Evolutionary conservation across 1,140 invertebrate genomes (phyloP).

Genomic region (Drosophila paulistorum): DNA sequence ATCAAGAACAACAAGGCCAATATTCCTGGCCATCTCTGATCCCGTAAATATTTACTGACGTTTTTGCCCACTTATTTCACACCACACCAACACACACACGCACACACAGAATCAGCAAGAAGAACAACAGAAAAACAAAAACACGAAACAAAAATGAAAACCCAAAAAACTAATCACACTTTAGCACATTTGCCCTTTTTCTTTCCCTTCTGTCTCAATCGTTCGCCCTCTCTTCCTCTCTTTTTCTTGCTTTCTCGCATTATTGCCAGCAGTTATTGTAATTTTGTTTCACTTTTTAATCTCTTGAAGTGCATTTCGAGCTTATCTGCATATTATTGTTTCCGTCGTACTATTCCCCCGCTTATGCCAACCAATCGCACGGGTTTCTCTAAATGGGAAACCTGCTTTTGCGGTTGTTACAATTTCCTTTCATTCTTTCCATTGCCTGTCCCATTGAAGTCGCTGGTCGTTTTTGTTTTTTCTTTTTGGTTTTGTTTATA

Average conservation of each 20-base stretch:
- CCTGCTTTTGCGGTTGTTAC: conserved; percentile 27
- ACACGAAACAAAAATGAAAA: neutral
- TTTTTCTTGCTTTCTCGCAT: neutral
- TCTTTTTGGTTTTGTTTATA: conserved; percentile 30
- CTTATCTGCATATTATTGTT: conserved; percentile 41
- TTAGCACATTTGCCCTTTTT: conserved; percentile 2
- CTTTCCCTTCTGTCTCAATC: neutral
- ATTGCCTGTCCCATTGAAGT: conserved; percentile 13
- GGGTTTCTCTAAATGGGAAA: conserved; percentile 25
- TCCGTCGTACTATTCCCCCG: conserved; percentile 1
- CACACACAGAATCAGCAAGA: neutral
- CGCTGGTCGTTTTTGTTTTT: neutral
- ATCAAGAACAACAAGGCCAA: conserved; percentile 31
- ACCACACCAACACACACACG: neutral
- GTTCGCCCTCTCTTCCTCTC: neutral
- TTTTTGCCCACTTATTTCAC: conserved; percentile 27
- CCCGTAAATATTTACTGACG: conserved; percentile 69
- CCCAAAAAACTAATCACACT: conserved; percentile 26
- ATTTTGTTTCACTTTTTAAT: conserved; percentile 35
- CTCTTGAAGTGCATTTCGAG: conserved; percentile 37
- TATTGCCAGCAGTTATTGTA: conserved; percentile 30
- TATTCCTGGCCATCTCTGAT: conserved; percentile 59
- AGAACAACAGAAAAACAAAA: conserved; percentile 19
- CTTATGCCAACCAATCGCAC: neutral
- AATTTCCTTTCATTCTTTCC: conserved; percentile 19